Evolutionary conservation across 2,888 invertebrate species (phyloP).

Genomic region (Leistus spinibarbis): DNA sequence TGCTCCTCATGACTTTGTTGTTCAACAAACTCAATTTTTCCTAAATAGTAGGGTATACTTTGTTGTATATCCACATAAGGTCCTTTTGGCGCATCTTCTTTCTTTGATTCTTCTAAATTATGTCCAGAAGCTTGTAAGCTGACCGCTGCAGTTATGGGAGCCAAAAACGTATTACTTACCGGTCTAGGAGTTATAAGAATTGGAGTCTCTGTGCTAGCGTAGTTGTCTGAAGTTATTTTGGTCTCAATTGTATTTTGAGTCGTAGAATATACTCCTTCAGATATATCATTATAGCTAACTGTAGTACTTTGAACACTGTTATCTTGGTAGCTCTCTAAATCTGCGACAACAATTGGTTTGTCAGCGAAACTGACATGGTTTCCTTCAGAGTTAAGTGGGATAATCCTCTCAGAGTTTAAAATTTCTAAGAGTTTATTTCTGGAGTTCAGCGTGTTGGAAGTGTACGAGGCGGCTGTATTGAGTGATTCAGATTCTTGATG

Average conservation of each 20-base stretch:
- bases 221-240: conserved; percentile 46
- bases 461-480: conserved; percentile 10
- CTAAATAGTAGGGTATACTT: conserved; percentile 64
- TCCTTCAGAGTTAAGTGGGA: background rate
- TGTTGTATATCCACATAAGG: conserved; percentile 70
- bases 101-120: conserved; percentile 31
- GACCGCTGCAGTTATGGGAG: conserved; percentile 66
- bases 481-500: conserved; percentile 11
- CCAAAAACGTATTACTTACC: conserved; percentile 62
- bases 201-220: conserved; percentile 45
- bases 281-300: conserved; percentile 42
- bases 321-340: conserved; percentile 45
- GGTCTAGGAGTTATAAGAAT: conserved; percentile 64
- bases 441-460: conserved; percentile 4
- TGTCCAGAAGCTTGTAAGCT: conserved; percentile 58
- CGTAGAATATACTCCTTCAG: conserved; percentile 42
- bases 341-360: conserved; percentile 55
- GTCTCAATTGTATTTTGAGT: conserved; percentile 47
- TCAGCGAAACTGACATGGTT: conserved; percentile 46
- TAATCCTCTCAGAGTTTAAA: conserved; percentile 25
- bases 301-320: conserved; percentile 47
- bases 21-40: conserved; percentile 57
- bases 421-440: conserved; percentile 26
- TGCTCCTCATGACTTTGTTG: conserved; percentile 55
- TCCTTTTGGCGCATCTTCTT: conserved; percentile 48